These are phyloP conservation scores for Myripristis murdjan DNA, from an alignment of 2,797 vertebrate species.

Conservation along the genomic window DNA sequence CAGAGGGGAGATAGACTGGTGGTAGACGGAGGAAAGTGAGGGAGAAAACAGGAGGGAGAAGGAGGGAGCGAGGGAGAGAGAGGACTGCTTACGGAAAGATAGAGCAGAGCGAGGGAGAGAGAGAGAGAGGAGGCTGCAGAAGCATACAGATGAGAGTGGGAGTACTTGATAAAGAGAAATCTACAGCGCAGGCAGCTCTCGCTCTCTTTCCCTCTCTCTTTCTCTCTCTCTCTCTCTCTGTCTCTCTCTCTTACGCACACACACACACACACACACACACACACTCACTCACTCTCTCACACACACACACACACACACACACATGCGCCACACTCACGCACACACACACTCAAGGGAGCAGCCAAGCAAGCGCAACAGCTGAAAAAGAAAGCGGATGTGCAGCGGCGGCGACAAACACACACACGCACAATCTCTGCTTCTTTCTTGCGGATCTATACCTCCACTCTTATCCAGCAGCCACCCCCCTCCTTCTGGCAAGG, in stretches of 20 bases:
- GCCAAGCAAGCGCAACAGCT: constrained; percentile 84
- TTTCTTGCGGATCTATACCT: constrained; percentile 78
- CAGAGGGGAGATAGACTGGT: too few relatives aligned
- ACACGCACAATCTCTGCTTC: constrained; percentile 54
- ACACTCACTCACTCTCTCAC: too few relatives aligned
- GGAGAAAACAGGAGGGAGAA: constrained; percentile 29
- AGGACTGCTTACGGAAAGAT: constrained; percentile 47
- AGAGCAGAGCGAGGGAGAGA: constrained; percentile 64
- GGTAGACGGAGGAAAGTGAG: constrained; percentile 57
- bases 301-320: constrained; percentile 28
- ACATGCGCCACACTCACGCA: constrained; percentile 21
- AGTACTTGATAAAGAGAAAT: constrained; percentile 98
- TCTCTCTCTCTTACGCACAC: too few relatives aligned
- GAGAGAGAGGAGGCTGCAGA: constrained; percentile 90
- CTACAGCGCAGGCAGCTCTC: constrained; percentile 92
- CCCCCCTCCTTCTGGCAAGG: constrained; percentile 61
- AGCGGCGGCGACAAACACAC: constrained; percentile 53
- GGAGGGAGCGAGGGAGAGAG: constrained; percentile 28
- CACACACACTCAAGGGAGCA: constrained; percentile 59
- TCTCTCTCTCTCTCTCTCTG: too few relatives aligned
- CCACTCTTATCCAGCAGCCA: constrained; percentile 53
- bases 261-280: too few relatives aligned
- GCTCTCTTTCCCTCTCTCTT: constrained; percentile 77
- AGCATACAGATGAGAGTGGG: constrained; percentile 99
- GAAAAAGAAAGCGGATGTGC: constrained; percentile 72